A percentile compares a stretch with the other conserved stretches of the same genome.
Evolutionary conservation across 2,113 vertebrate species (phyloP).

Genomic region (Chaetodon auriga): DNA sequence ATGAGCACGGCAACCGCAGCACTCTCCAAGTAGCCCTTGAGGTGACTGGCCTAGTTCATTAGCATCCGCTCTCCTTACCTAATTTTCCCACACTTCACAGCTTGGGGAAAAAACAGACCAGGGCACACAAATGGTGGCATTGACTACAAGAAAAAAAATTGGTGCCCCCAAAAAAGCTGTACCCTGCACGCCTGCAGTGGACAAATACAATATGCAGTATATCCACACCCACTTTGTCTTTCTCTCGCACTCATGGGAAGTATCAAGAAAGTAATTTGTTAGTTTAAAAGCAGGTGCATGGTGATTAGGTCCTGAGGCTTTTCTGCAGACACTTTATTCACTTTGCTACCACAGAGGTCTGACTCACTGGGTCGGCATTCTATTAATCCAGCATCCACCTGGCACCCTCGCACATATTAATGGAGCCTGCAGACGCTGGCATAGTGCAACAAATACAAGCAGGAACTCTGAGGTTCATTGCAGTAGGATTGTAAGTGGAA

Average conservation of each 20-base stretch:
- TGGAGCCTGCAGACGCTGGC: constrained; percentile 29
- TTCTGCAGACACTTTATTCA: constrained; percentile 49
- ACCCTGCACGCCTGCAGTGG: constrained; percentile 13
- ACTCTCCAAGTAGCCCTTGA: constrained; percentile 12
- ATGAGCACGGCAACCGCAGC: constrained; percentile 10
- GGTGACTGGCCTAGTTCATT: constrained; percentile 47
- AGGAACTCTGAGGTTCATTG: constrained; percentile 2
- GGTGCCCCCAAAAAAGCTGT: not conserved
- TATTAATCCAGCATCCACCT: constrained; percentile 61
- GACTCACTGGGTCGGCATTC: constrained; percentile 38
- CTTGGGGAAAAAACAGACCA: constrained; percentile 3
- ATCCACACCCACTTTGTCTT: constrained; percentile 21
- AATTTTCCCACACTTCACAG: constrained; percentile 10
- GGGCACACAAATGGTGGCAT: not conserved
- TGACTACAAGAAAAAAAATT: constrained; percentile 26
- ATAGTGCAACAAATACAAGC: not conserved
- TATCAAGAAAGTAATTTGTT: constrained; percentile 48
- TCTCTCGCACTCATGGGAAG: constrained; percentile 18
- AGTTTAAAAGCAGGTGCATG: constrained; percentile 36
- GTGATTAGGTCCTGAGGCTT: constrained; percentile 53
- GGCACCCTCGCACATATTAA: constrained; percentile 37
- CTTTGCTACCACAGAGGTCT: constrained; percentile 52
- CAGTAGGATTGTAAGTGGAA: constrained; percentile 25
- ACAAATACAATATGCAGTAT: constrained; percentile 10
- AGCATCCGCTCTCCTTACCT: constrained; percentile 25